phyloP scores from a whole-genome alignment of 2,797 vertebrate species.

The Gorsachius magnificus region DNA sequence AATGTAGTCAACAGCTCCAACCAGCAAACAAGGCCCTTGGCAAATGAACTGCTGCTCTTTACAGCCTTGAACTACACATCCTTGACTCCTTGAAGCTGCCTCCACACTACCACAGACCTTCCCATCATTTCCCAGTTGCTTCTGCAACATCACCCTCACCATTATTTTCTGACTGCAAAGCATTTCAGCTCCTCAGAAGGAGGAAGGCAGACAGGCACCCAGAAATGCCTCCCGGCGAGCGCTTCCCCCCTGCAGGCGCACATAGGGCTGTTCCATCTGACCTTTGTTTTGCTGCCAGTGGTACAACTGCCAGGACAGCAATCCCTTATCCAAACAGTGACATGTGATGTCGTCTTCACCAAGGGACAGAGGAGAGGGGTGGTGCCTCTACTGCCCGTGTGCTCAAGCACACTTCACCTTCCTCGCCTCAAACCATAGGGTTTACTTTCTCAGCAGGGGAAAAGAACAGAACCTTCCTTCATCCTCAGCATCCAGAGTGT shows the following conservation, averaged over 20 bases:
- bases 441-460: not conserved
- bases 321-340: not conserved
- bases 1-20: not conserved
- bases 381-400: not conserved
- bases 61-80: not conserved
- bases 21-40: not conserved
- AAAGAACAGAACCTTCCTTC: not conserved
- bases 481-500: not conserved
- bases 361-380: not conserved
- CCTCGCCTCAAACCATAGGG: not conserved
- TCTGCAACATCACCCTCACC: not conserved
- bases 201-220: not conserved
- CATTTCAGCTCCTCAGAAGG: not conserved
- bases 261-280: accelerated
- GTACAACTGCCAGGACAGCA: not conserved
- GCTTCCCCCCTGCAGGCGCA: accelerated
- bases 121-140: not conserved
- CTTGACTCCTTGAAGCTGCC: not conserved
- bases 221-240: not conserved
- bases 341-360: not conserved
- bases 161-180: not conserved
- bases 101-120: not conserved
- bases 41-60: not conserved
- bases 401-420: not conserved
- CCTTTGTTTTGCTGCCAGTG: not conserved